These are phyloP conservation scores for Pteropus rufus DNA, from an alignment of 2,797 vertebrate genomes.

Conservation along the genomic window DNA sequence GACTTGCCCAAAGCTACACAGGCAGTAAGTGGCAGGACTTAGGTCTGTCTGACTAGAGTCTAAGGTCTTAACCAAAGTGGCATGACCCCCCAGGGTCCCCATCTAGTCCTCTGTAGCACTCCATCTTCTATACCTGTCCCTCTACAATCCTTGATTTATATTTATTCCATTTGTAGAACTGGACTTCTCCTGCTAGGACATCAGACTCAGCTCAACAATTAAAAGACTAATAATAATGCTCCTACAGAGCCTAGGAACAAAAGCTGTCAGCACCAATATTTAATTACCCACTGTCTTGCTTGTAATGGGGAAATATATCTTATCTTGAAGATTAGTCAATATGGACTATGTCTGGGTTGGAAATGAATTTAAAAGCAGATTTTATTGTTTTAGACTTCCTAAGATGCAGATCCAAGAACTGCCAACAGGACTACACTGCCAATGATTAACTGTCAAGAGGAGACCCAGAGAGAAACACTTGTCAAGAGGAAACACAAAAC, in stretches of 20 bases:
- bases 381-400: neutral
- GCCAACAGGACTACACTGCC: neutral
- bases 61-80: neutral
- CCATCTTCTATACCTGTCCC: neutral
- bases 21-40: neutral
- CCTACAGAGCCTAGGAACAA: neutral
- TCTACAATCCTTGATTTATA: neutral
- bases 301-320: neutral
- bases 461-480: neutral
- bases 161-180: neutral
- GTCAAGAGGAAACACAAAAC: neutral
- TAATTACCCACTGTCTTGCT: constrained; percentile 14
- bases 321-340: neutral
- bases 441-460: neutral
- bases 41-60: neutral
- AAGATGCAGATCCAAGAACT: neutral
- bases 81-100: neutral
- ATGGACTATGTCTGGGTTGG: neutral
- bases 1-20: neutral
- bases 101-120: neutral
- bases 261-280: neutral
- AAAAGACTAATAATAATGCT: constrained; percentile 41
- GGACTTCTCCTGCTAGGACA: neutral
- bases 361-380: constrained; percentile 47
- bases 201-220: neutral